These are phyloP conservation scores for Cololabis saira DNA, from an alignment of 2,113 vertebrate genomes.

Conservation along the genomic window DNA sequence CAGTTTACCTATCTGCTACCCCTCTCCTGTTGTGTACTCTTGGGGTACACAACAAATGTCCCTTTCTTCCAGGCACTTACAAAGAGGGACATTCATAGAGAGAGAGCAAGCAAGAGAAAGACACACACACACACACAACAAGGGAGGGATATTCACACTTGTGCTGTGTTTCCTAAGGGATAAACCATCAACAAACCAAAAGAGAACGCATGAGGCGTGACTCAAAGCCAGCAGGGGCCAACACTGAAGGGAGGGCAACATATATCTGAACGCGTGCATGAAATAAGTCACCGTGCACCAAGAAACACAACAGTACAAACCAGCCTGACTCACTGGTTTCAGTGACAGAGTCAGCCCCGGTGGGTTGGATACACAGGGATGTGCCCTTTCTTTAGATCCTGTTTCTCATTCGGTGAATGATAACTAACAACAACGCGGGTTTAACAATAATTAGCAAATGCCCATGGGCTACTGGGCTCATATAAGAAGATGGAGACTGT, in stretches of 20 bases:
- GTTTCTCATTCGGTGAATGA: constrained; percentile 15
- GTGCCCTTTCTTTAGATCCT: background rate
- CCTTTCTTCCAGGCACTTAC: constrained; percentile 75
- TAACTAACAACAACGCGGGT: constrained; percentile 44
- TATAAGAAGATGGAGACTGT: constrained; percentile 31
- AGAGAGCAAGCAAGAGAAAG: constrained; percentile 24
- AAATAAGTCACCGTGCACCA: constrained; percentile 33
- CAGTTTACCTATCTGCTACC: constrained; percentile 10
- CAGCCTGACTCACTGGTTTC: constrained; percentile 7
- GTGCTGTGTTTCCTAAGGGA: constrained; percentile 69
- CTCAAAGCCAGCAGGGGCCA: constrained; percentile 39
- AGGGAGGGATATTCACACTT: constrained; percentile 40
- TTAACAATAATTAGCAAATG: constrained; percentile 46
- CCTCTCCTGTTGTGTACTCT: constrained; percentile 19
- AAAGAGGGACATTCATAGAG: constrained; percentile 78
- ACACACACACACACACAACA: background rate
- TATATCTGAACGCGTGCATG: constrained; percentile 12
- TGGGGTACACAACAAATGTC: constrained; percentile 73
- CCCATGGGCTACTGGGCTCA: constrained; percentile 25
- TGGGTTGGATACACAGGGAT: background rate
- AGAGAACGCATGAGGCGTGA: constrained; percentile 45
- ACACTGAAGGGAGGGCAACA: constrained; percentile 32
- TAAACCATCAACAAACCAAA: constrained; percentile 68
- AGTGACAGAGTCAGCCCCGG: background rate
- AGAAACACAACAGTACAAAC: constrained; percentile 21